phyloP scores from a whole-genome alignment of 2,888 invertebrate species.

The Silvanus unidentatus region DNA sequence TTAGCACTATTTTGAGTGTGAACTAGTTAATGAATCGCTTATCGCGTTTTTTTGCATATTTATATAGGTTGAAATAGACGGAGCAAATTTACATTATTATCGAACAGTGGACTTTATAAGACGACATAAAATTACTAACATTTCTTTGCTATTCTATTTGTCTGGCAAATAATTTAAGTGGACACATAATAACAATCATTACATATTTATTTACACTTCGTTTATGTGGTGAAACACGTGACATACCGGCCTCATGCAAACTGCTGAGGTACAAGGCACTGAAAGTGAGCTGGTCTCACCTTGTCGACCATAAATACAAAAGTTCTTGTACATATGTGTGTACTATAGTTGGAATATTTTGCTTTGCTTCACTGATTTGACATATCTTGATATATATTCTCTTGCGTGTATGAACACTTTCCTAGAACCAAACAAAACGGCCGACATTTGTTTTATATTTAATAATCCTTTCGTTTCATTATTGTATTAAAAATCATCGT shows the following conservation, averaged over 20 bases:
- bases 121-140: too few relatives aligned
- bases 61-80: too few relatives aligned
- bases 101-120: too few relatives aligned
- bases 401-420: conserved; percentile 31
- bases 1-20: too few relatives aligned
- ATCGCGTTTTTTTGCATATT: too few relatives aligned
- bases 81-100: too few relatives aligned
- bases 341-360: conserved; percentile 12
- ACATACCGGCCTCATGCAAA: conserved; percentile 5
- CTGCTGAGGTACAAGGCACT: background rate
- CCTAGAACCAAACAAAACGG: conserved; percentile 31
- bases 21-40: too few relatives aligned
- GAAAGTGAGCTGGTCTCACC: conserved; percentile 9
- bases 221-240: conserved; percentile 15
- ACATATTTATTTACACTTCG: conserved; percentile 24
- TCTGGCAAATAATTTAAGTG: conserved; percentile 12
- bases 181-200: conserved; percentile 21
- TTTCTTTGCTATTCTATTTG: too few relatives aligned
- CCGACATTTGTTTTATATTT: conserved; percentile 15
- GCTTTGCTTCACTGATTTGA: conserved; percentile 29
- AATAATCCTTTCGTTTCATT: too few relatives aligned
- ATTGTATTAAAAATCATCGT: too few relatives aligned
- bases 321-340: background rate
- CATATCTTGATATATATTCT: conserved; percentile 30
- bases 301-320: conserved; percentile 7